These are phyloP conservation scores for Drosophila elegans DNA, from an alignment of 1,140 invertebrate species.

Conservation along the genomic window DNA sequence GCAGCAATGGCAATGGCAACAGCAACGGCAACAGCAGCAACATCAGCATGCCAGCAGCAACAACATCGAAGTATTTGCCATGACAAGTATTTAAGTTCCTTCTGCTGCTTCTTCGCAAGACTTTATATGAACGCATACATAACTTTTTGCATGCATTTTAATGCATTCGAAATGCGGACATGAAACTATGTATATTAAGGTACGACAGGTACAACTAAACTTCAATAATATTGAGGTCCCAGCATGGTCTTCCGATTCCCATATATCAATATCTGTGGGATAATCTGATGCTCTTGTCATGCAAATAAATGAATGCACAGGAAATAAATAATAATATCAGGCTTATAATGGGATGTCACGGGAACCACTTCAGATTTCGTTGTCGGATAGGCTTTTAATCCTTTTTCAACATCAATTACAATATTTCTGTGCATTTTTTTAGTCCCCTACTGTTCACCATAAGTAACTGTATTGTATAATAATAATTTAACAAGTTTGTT, in stretches of 20 bases:
- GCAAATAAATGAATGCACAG: background rate
- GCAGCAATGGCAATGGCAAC: conserved; percentile 27
- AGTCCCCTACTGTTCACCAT: too few species aligned
- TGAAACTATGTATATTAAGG: conserved; percentile 29
- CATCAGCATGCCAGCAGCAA: conserved; percentile 14
- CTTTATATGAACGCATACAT: conserved; percentile 41
- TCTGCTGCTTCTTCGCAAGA: conserved; percentile 19
- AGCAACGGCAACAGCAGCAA: conserved; percentile 28
- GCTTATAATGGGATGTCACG: background rate
- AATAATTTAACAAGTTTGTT: too few species aligned
- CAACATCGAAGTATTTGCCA: conserved; percentile 61
- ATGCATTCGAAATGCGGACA: conserved; percentile 47
- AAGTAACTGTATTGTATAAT: too few species aligned
- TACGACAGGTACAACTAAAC: conserved; percentile 21
- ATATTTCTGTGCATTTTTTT: too few species aligned
- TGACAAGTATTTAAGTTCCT: conserved; percentile 74
- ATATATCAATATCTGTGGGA: conserved; percentile 4
- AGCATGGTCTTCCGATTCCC: conserved; percentile 11
- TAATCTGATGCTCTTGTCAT: conserved; percentile 6
- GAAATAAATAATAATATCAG: background rate
- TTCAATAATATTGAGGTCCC: conserved; percentile 18
- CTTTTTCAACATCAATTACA: too few species aligned
- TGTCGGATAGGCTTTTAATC: too few species aligned
- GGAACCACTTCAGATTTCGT: too few species aligned
- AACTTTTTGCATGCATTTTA: conserved; percentile 57